Conservation (phyloP, 2,797 vertebrate genomes). For the Takifugu rubripes region DNA sequence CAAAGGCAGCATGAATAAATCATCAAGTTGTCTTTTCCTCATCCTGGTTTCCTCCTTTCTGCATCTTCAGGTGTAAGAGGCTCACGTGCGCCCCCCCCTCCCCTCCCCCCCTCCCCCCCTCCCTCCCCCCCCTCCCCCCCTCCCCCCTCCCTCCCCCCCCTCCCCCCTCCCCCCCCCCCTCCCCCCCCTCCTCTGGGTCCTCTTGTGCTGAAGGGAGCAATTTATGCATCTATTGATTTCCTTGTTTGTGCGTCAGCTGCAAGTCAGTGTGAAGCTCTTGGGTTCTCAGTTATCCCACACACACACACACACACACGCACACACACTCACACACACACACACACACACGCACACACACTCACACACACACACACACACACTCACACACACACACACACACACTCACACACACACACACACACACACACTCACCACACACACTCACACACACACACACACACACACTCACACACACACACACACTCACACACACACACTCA, state of each 20-base stretch:
- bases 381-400: too few species aligned
- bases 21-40: slow-evolving; percentile 58
- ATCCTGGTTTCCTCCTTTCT: slow-evolving; percentile 10
- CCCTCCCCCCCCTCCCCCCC: slow-evolving; percentile 22
- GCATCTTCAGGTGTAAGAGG: slow-evolving; percentile 17
- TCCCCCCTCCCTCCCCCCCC: slow-evolving; percentile 29
- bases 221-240: slow-evolving; percentile 71
- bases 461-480: too few species aligned
- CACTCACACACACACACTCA: too few species aligned
- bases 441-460: too few species aligned
- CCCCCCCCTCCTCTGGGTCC: slow-evolving; percentile 47
- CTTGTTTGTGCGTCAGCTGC: slow-evolving; percentile 58
- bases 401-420: too few species aligned
- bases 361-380: too few species aligned
- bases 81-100: slow-evolving; percentile 24
- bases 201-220: slow-evolving; percentile 57
- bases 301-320: too few species aligned
- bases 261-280: slow-evolving; percentile 44
- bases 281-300: slow-evolving; percentile 31
- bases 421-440: too few species aligned
- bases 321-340: too few species aligned
- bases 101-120: slow-evolving; percentile 23
- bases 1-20: slow-evolving; percentile 64
- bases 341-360: too few species aligned
- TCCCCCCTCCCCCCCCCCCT: slow-evolving; percentile 24